These are phyloP conservation scores for Nycticorax nycticorax DNA, from an alignment of 2,113 vertebrate species.

Conservation along the genomic window DNA sequence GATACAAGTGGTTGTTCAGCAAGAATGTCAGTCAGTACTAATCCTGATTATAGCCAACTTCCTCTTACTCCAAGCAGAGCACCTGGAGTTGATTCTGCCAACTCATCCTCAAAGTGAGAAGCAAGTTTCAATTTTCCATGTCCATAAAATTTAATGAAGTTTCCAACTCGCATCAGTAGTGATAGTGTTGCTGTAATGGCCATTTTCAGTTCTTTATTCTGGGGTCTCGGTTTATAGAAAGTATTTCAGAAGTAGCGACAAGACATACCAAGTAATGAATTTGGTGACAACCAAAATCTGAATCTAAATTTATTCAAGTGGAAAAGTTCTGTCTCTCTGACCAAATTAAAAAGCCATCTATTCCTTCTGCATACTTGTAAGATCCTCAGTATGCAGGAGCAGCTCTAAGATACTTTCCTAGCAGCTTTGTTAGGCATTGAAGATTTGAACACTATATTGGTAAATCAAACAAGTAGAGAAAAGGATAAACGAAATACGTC, in stretches of 20 bases:
- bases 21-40: neutral
- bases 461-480: slow-evolving; percentile 22
- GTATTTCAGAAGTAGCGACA: neutral
- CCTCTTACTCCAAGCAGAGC: neutral
- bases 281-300: neutral
- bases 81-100: neutral
- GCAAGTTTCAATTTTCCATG: neutral
- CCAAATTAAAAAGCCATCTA: neutral
- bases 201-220: neutral
- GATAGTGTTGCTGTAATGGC: neutral
- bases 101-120: neutral
- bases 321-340: neutral
- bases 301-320: neutral
- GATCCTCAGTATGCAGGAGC: neutral
- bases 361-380: neutral
- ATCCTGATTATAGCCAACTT: neutral
- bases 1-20: neutral
- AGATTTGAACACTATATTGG: neutral
- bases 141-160: neutral
- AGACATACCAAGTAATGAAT: neutral
- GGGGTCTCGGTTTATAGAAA: neutral
- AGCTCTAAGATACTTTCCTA: neutral
- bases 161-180: neutral
- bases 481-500: neutral
- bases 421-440: neutral